Evolutionary conservation across 2,888 invertebrate species (phyloP).

Genomic region (Ennomos quercinarius): DNA sequence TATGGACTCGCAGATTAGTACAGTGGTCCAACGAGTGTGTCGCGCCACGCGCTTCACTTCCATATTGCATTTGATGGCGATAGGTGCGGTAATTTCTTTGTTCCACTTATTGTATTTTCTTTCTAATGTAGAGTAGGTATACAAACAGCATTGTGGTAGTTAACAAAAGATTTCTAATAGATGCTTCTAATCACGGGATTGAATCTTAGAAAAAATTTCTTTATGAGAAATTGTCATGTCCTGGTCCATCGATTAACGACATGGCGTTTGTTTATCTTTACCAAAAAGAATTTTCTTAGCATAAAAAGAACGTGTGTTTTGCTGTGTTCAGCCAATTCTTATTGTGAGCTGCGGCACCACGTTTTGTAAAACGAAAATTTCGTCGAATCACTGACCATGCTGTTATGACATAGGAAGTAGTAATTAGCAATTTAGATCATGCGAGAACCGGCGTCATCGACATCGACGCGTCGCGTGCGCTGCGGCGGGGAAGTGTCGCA

Average conservation of each 20-base stretch:
- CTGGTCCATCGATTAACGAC: not conserved
- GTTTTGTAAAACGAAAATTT: conserved; percentile 29
- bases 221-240: not conserved
- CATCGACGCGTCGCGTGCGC: conserved; percentile 26
- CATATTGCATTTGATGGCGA: conserved; percentile 2
- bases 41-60: conserved; percentile 11
- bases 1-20: conserved; percentile 23
- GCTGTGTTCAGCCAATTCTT: not conserved
- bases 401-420: conserved; percentile 32
- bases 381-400: conserved; percentile 32
- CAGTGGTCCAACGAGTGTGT: conserved; percentile 18
- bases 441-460: conserved; percentile 17
- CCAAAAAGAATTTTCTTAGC: no score
- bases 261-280: no score
- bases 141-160: not conserved
- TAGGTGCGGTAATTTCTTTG: conserved; percentile 15
- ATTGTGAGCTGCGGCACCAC: conserved; percentile 17
- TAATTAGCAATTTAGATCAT: conserved; percentile 32
- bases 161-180: conserved; percentile 3
- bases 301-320: no score
- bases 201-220: no score
- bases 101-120: conserved; percentile 5
- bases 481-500: conserved; percentile 22
- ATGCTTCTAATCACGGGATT: no score
- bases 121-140: no score